These are phyloP conservation scores for Plagodis dolabraria DNA, from an alignment of 2,888 invertebrate species.

Conservation along the genomic window DNA sequence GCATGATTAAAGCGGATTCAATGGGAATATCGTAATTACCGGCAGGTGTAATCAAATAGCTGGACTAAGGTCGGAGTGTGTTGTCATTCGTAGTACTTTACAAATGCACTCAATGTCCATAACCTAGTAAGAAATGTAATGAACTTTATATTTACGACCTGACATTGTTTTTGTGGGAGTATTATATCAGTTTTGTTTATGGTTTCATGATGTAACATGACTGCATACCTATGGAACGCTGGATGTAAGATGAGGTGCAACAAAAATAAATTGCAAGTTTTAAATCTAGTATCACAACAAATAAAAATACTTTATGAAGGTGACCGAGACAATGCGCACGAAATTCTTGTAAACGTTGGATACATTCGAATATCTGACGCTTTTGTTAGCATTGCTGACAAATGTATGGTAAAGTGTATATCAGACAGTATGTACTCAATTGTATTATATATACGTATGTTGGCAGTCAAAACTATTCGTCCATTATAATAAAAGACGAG, in stretches of 20 bases:
- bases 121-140: slow-evolving; percentile 9
- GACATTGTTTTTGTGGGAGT: not conserved
- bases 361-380: slow-evolving; percentile 13
- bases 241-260: slow-evolving; percentile 4
- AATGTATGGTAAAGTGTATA: slow-evolving; percentile 3
- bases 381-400: slow-evolving; percentile 12
- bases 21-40: slow-evolving; percentile 42
- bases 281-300: slow-evolving; percentile 35
- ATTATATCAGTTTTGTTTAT: slow-evolving; percentile 8
- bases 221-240: not conserved
- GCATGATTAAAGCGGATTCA: slow-evolving; percentile 50
- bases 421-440: too few relatives aligned
- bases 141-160: not conserved
- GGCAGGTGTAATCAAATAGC: slow-evolving; percentile 37
- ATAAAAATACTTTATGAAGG: slow-evolving; percentile 26
- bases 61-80: slow-evolving; percentile 28
- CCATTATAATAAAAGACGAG: too few relatives aligned
- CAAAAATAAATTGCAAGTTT: slow-evolving; percentile 21
- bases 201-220: slow-evolving; percentile 5
- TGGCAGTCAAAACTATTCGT: not conserved
- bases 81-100: slow-evolving; percentile 29
- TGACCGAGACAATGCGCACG: slow-evolving; percentile 28
- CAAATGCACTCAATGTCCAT: slow-evolving; percentile 5
- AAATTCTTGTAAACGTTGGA: slow-evolving; percentile 24
- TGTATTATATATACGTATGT: too few relatives aligned